Evolutionary conservation across 2,797 vertebrate genomes (phyloP), one percentile per base, ranked within the genome.

Genomic region (Vultur gryphus): DNA sequence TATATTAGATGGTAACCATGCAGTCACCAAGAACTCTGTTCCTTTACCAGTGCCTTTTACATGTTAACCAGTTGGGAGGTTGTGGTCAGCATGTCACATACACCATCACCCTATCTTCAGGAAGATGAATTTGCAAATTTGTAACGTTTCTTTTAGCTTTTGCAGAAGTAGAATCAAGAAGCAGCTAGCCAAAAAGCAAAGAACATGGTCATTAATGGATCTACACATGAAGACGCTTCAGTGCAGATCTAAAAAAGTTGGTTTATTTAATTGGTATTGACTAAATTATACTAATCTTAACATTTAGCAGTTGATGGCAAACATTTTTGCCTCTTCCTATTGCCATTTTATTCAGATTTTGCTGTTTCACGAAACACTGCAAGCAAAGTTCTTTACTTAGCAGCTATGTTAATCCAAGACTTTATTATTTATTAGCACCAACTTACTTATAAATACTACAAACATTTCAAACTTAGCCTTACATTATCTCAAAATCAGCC

Each of bases 81-180:
- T 96, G 94, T 49, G 90, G 89, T 90, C 89, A 94, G 95, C 84
- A 72, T 58, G 67, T 94, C 86, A 97, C 54, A 79, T 57, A 93
- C 49, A 87, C 90, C 16, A 90, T 43, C 86, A 84, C 73, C 76
- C 65, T 97, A 91, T 96, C 96, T 98, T 94, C 96, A 98, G 93
- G 94, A 97, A 97, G 96, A 96, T 95, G 87, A 93, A 95, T 91
- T 84, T 96, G 90, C 87, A 97, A 97, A 79, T 49, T 48, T 28
- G 87, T 92, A 96, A 96, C 44, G 71, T 95, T 97, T 97, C 90
- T 93, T 94, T 93, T 70, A 95, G 88, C 54, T 93, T 97, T 97
- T 97, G 97, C 95, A 97, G 95, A 97, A 98, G 96, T 96, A 94
- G 39, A 95, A 61, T 93, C 19, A 96, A 95, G 97, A 95, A 95